Evolutionary conservation across 2,113 vertebrate genomes (phyloP).

Genomic region (Camelus bactrianus): DNA sequence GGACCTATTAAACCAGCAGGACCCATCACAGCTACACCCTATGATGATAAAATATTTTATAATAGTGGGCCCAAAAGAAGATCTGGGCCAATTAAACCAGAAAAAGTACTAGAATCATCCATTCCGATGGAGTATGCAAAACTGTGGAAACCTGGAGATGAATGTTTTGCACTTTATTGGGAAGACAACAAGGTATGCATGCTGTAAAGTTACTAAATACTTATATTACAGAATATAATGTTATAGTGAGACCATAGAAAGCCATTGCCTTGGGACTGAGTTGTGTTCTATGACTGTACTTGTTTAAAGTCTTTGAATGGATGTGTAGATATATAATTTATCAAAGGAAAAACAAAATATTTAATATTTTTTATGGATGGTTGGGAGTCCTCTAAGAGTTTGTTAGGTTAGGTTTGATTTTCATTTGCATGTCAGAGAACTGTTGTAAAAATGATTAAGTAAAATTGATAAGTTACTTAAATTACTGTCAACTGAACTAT

Average conservation of each 20-base stretch:
- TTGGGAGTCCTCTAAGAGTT: slow-evolving; percentile 1
- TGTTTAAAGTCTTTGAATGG: slow-evolving; percentile 33
- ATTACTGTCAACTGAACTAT: neutral
- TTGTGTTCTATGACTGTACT: neutral
- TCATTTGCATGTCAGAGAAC: neutral
- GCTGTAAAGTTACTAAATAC: neutral
- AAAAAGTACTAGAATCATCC: slow-evolving; percentile 90
- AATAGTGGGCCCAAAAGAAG: slow-evolving; percentile 92
- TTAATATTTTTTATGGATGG: slow-evolving; percentile 38
- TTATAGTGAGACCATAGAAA: neutral
- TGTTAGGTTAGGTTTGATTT: slow-evolving; percentile 9
- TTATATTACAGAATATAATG: neutral
- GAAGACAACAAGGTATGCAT: slow-evolving; percentile 97
- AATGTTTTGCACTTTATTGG: slow-evolving; percentile 98
- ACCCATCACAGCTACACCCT: slow-evolving; percentile 76
- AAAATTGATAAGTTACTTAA: slow-evolving; percentile 2
- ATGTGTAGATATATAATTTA: slow-evolving; percentile 13
- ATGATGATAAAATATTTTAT: slow-evolving; percentile 90
- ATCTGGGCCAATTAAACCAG: slow-evolving; percentile 93
- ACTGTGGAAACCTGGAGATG: slow-evolving; percentile 96
- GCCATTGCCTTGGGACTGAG: neutral
- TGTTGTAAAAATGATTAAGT: neutral
- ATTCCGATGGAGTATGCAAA: slow-evolving; percentile 86
- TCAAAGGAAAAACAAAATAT: slow-evolving; percentile 38
- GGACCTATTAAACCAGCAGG: slow-evolving; percentile 94